Conservation (phyloP, 2,113 vertebrate genomes). For the Arizona elegans region DNA sequence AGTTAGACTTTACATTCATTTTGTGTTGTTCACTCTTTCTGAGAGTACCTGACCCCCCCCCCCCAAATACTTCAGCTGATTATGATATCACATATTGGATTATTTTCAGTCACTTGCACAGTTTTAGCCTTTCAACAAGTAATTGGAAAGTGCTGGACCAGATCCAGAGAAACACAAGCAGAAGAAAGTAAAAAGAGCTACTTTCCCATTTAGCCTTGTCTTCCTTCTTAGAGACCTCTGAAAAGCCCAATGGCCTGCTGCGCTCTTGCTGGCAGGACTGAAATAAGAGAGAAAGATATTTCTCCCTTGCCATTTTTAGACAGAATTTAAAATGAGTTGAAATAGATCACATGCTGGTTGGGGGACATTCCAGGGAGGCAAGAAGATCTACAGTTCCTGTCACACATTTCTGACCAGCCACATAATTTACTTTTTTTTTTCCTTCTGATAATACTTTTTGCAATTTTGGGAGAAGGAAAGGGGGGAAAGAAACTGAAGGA, state of each 20-base stretch:
- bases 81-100: neutral
- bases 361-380: neutral
- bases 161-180: neutral
- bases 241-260: neutral
- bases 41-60: neutral
- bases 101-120: neutral
- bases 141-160: neutral
- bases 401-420: neutral
- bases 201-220: neutral
- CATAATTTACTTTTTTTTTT: neutral
- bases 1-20: neutral
- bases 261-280: neutral
- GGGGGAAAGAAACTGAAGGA: neutral
- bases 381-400: neutral
- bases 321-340: neutral
- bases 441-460: neutral
- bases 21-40: neutral
- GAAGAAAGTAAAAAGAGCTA: neutral
- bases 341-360: neutral
- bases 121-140: neutral
- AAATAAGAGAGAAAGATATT: neutral
- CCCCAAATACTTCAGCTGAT: neutral
- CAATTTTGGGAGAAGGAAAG: neutral
- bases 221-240: neutral
- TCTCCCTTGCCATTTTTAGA: neutral